phyloP scores from a whole-genome alignment of 2,797 vertebrate genomes.

The Muscicapa comitata region DNA sequence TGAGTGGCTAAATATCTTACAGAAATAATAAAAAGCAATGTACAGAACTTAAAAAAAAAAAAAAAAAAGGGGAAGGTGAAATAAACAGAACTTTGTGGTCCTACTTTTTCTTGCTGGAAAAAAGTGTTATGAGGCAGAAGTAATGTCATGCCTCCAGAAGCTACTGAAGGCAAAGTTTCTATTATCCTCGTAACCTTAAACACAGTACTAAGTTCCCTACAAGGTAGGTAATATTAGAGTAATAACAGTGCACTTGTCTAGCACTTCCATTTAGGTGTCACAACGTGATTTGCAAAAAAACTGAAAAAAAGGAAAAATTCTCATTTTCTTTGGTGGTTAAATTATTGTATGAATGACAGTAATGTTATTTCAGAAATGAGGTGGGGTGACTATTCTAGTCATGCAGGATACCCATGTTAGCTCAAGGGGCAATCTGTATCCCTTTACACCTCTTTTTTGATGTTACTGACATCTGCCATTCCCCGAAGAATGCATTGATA shows the following conservation, averaged over 20 bases:
- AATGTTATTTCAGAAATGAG: background rate
- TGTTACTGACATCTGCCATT: background rate
- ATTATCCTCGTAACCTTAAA: background rate
- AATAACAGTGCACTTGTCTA: background rate
- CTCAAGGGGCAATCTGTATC: background rate
- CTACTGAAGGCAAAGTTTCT: background rate
- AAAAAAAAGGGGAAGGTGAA: background rate
- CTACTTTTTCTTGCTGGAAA: background rate
- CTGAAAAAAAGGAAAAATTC: background rate
- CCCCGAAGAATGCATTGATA: background rate
- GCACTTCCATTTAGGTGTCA: background rate
- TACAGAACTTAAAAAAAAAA: background rate
- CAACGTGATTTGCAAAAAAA: background rate
- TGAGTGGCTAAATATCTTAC: background rate
- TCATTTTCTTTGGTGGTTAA: background rate
- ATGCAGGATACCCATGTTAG: background rate
- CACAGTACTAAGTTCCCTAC: background rate
- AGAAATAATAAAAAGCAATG: background rate
- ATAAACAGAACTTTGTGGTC: background rate
- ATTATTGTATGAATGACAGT: background rate
- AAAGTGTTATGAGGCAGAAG: background rate
- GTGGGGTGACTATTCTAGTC: background rate
- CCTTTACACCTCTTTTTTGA: background rate
- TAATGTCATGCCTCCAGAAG: background rate
- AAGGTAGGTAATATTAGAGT: background rate